phyloP scores from a whole-genome alignment of 1,140 invertebrate species.

The Drosophila punjabiensis region DNA sequence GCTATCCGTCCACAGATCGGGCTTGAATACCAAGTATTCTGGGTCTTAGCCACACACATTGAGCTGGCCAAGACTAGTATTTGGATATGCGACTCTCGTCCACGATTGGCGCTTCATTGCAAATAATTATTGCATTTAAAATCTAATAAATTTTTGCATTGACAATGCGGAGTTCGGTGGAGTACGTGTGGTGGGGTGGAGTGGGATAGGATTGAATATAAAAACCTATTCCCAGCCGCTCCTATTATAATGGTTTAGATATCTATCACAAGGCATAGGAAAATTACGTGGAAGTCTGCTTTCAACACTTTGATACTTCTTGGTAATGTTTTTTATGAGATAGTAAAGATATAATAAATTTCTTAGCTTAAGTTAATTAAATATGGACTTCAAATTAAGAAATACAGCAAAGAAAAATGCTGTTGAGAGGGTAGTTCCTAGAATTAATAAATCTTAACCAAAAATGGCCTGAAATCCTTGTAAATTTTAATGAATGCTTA shows the following conservation, averaged over 20 bases:
- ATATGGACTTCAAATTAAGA: background rate
- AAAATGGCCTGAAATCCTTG: background rate
- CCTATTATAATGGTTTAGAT: conserved; percentile 72
- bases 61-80: conserved; percentile 29
- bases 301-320: background rate
- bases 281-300: background rate
- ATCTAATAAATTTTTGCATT: conserved; percentile 84
- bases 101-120: conserved; percentile 74
- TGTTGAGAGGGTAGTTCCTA: background rate
- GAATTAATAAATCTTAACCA: background rate
- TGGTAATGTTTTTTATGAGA: background rate
- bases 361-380: background rate
- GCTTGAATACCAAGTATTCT: conserved; percentile 60
- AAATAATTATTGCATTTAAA: conserved; percentile 85
- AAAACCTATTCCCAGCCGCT: conserved; percentile 47
- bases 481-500: background rate
- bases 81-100: conserved; percentile 63
- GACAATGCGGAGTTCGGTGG: conserved; percentile 68
- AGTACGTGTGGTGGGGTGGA: conserved; percentile 11
- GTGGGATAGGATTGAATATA: background rate
- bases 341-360: background rate
- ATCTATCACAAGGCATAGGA: conserved; percentile 31
- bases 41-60: conserved; percentile 39
- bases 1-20: conserved; percentile 14
- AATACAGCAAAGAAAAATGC: no score